These are phyloP conservation scores for Heliconius melpomene DNA, from an alignment of 1,140 invertebrate species.

Conservation along the genomic window DNA sequence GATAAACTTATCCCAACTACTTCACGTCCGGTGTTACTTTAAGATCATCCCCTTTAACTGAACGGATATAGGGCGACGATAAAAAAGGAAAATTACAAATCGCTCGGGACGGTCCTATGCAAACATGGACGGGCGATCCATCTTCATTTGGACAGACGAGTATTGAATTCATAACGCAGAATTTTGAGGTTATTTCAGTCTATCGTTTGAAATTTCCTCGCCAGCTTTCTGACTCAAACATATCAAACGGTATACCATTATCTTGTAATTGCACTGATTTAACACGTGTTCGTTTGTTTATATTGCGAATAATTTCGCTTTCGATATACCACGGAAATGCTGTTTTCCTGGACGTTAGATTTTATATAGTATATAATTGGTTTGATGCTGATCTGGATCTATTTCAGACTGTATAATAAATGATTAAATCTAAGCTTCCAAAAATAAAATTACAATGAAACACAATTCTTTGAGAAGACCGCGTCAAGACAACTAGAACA, in stretches of 20 bases:
- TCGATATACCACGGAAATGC: not conserved
- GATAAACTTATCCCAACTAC: not conserved
- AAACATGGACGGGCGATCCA: slow-evolving; percentile 41
- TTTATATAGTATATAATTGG: not conserved
- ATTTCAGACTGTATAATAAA: not conserved
- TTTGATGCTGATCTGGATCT: not conserved
- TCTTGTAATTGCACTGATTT: slow-evolving; percentile 4
- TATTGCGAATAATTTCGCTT: slow-evolving; percentile 6
- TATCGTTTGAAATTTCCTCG: not conserved
- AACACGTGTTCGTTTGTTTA: slow-evolving; percentile 5
- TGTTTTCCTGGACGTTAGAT: not conserved
- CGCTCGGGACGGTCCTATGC: slow-evolving; percentile 41
- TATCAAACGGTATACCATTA: slow-evolving; percentile 10
- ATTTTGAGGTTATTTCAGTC: slow-evolving; percentile 14
- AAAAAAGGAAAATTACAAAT: slow-evolving; percentile 45
- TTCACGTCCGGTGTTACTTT: slow-evolving; percentile 30
- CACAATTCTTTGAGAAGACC: not conserved
- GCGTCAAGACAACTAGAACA: not conserved
- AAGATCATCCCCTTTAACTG: slow-evolving; percentile 29
- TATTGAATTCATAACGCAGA: slow-evolving; percentile 7
- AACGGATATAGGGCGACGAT: slow-evolving; percentile 25
- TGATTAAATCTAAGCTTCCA: no score
- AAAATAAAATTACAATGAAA: not conserved
- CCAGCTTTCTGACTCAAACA: not conserved
- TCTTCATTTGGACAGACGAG: slow-evolving; percentile 40